Conservation (phyloP, 2,113 vertebrate genomes). For the Sylvietta virens region DNA sequence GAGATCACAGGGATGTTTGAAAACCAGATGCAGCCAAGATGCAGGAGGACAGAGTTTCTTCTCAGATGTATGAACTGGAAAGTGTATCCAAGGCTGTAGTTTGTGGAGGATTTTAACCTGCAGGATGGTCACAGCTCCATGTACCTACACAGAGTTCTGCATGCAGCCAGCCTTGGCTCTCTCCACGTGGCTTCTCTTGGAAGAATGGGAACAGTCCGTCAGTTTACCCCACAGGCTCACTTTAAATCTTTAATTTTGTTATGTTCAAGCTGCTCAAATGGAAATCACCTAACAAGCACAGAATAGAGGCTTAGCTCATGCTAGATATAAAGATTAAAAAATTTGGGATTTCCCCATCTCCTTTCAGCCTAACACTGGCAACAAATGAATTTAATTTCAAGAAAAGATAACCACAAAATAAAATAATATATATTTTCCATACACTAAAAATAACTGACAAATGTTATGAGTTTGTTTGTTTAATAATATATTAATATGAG, state of each 20-base stretch:
- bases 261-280: not conserved
- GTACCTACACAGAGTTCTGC: not conserved
- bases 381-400: not conserved
- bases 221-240: not conserved
- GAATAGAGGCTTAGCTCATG: not conserved
- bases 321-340: slow-evolving; percentile 33
- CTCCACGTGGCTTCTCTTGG: not conserved
- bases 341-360: slow-evolving; percentile 13
- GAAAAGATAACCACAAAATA: slow-evolving; percentile 39
- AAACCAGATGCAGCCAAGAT: not conserved
- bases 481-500: slow-evolving; percentile 34
- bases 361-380: not conserved
- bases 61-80: not conserved
- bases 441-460: slow-evolving; percentile 10
- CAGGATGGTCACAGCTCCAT: not conserved
- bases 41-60: not conserved
- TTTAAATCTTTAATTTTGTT: not conserved
- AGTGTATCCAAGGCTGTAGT: not conserved
- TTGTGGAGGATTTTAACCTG: not conserved
- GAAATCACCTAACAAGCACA: slow-evolving; percentile 17
- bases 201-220: not conserved
- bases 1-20: not conserved
- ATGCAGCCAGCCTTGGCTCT: not conserved
- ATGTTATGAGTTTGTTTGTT: slow-evolving; percentile 7
- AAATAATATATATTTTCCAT: not conserved